phyloP scores from a whole-genome alignment of 2,113 vertebrate species.

The Trochalopteron elliotii region DNA sequence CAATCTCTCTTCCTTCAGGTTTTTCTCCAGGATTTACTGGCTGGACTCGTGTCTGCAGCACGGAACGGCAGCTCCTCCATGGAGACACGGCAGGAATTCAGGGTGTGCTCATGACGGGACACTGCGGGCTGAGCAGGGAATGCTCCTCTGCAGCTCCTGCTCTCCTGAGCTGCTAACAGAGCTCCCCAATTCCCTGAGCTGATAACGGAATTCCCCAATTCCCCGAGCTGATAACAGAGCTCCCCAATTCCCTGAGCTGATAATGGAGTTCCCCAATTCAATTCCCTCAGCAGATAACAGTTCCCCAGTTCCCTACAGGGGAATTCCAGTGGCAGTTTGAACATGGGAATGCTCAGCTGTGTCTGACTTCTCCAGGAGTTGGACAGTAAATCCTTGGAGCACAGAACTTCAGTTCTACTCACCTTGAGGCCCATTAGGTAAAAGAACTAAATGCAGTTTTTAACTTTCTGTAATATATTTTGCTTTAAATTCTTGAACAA shows the following conservation, averaged over 20 bases:
- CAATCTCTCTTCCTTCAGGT: neutral
- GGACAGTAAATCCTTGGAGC: neutral
- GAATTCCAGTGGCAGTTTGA: neutral
- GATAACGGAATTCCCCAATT: neutral
- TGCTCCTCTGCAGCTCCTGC: neutral
- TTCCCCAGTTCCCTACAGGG: fast-evolving
- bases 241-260: neutral
- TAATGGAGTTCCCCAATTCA: neutral
- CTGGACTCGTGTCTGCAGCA: neutral
- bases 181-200: neutral
- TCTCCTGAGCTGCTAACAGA: fast-evolving
- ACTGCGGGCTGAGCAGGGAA: neutral
- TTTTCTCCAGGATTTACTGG: neutral
- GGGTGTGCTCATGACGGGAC: neutral
- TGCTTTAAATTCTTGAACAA: neutral
- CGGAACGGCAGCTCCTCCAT: fast-evolving
- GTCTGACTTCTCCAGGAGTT: neutral
- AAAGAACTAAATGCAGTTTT: neutral
- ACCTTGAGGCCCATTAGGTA: fast-evolving
- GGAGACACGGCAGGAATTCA: fast-evolving
- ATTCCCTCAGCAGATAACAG: neutral
- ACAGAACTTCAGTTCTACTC: neutral
- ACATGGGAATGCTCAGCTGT: fast-evolving
- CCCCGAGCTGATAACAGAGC: neutral
- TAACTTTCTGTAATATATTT: neutral